Conservation (phyloP, 2,113 vertebrate genomes). For the Calonectris borealis region DNA sequence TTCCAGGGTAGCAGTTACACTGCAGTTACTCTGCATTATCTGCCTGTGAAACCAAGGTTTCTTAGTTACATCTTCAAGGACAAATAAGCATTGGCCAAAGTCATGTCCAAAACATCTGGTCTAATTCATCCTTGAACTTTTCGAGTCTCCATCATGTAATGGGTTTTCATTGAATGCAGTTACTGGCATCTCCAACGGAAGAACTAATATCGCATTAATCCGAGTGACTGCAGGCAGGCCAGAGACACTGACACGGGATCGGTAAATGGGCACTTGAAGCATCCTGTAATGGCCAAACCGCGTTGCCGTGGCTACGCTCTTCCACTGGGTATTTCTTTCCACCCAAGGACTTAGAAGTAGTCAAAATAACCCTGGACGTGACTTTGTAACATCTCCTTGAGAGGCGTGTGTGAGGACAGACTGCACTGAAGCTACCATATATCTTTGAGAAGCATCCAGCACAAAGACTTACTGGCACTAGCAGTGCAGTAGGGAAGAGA, state of each 20-base stretch:
- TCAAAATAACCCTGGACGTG: accelerated
- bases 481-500: background rate
- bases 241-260: accelerated
- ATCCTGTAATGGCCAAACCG: background rate
- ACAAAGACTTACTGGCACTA: background rate
- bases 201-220: background rate
- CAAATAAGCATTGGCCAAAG: background rate
- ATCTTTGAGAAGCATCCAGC: background rate
- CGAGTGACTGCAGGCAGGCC: background rate
- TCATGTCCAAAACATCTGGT: background rate
- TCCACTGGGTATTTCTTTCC: background rate
- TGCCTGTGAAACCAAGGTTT: background rate
- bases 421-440: accelerated
- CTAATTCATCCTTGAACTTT: constrained; percentile 44
- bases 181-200: background rate
- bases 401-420: background rate
- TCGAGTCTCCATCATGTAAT: background rate
- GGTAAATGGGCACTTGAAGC: background rate
- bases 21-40: background rate
- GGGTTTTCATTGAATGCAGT: background rate
- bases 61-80: constrained; percentile 34
- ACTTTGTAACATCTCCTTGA: background rate
- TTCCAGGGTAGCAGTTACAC: background rate
- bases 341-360: background rate
- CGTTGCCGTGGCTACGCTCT: background rate